Evolutionary conservation across 2,888 invertebrate species (phyloP), one percentile per base, ranked within the genome.

Genomic region (Tillus elongatus): DNA sequence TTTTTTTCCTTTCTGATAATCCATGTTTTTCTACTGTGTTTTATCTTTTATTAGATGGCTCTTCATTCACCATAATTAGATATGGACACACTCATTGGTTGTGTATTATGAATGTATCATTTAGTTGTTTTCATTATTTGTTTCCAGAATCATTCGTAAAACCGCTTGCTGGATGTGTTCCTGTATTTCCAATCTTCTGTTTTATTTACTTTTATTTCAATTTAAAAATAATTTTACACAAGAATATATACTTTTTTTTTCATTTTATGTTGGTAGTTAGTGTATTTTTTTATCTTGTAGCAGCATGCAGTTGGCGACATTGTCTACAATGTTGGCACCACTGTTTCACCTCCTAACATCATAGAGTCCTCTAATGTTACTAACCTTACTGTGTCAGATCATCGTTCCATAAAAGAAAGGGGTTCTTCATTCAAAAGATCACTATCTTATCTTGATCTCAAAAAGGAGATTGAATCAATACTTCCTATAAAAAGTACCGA

Each of bases 271-370:
- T 37, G 42, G 44, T 49, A 45, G 51, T 44, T 49, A 46, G 46
- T 45, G 51, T 49, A 45, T 50, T 47, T 54, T 57, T 58, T 56
- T 57, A 53, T 56, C 52, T 61, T 63, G 54, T 64, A 62, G 63
- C 57, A 50, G 61, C 61, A 58, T 61, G 59, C 51, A 45, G 54
- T 52, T 49, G 53, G 52, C 55, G 53, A 47, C 53, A 52, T 54
- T 48, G 43, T 49, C 36, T 42, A 48, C 43, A 43, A 48, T 42
- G 50, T 57, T 56, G 59, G 60, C 61, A 60, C 57, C 56, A 55
- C 58, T 52, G 50, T 38, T 31, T 44, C 29, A 11, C 39, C 37
- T 24, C 27, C 30, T 40, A 36, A 40, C 35, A 33, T 19, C 30
- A 11, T 10, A 6, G 30, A 6, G 6, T 11, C 4, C 30, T 29